A percentile compares a stretch with the other conserved stretches of the same genome.
These are phyloP conservation scores for Morelia viridis DNA, from an alignment of 2,797 vertebrate species.

Conservation along the genomic window DNA sequence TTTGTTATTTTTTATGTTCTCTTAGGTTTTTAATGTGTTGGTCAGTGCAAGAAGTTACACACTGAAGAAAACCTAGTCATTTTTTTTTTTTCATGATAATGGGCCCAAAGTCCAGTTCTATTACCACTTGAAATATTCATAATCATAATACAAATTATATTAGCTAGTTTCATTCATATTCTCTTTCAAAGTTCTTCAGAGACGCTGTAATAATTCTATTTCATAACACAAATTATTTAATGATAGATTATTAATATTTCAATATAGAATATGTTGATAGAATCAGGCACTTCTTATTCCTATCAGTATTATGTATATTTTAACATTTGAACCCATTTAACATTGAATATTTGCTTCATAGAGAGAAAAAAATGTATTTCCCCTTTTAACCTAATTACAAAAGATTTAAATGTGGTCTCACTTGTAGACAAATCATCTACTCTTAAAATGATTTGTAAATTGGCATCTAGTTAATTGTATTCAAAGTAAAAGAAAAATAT, in stretches of 20 bases:
- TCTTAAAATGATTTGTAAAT: constrained; percentile 65
- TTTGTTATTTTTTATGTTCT: background rate
- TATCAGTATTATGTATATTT: constrained; percentile 10
- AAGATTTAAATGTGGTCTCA: constrained; percentile 50
- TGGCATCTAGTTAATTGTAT: constrained; percentile 60
- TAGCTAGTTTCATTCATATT: background rate
- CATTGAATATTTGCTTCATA: constrained; percentile 52
- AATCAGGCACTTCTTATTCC: background rate
- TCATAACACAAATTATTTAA: constrained; percentile 28
- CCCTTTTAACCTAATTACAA: constrained; percentile 54
- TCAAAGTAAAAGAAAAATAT: constrained; percentile 40
- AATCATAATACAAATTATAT: background rate
- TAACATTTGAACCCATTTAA: constrained; percentile 44
- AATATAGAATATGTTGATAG: background rate
- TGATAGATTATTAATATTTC: constrained; percentile 2
- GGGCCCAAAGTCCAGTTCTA: background rate
- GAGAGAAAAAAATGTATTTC: constrained; percentile 29
- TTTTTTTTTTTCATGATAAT: background rate
- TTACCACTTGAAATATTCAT: background rate
- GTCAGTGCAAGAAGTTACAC: background rate
- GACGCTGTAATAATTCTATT: constrained; percentile 9
- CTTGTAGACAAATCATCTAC: constrained; percentile 41
- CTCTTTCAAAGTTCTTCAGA: background rate
- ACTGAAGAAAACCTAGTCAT: background rate
- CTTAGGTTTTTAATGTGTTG: background rate